A percentile compares a stretch with the other conserved stretches of the same genome.
Evolutionary conservation across 1,140 invertebrate genomes (phyloP).

Genomic region (Bombus fervidus): DNA sequence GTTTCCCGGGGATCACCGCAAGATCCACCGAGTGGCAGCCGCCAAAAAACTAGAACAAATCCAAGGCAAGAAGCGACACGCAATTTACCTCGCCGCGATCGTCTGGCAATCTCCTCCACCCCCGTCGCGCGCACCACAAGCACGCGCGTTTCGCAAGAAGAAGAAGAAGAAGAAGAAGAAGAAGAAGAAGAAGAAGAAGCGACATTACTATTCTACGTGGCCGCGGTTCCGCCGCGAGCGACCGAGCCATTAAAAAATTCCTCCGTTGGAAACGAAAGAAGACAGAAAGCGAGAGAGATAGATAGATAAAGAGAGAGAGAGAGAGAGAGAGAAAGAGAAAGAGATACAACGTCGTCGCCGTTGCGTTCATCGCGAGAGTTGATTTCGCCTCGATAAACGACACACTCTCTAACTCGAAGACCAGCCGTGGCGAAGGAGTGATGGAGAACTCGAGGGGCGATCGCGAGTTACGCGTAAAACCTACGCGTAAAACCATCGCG

Average conservation of each 20-base stretch:
- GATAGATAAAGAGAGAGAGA: too few relatives aligned
- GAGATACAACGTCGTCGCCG: neutral
- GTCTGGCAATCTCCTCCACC: neutral
- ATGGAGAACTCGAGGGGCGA: neutral
- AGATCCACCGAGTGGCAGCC: neutral
- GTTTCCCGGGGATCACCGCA: neutral
- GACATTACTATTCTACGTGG: neutral
- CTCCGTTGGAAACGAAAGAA: neutral
- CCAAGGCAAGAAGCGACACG: neutral
- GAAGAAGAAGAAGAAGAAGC: neutral
- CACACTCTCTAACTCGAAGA: neutral
- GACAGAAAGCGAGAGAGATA: neutral
- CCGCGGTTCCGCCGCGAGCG: constrained; percentile 2
- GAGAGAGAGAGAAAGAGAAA: too few relatives aligned
- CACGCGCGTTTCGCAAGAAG: constrained; percentile 16
- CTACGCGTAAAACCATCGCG: neutral
- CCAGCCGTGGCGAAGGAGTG: neutral
- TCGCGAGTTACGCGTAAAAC: constrained; percentile 27
- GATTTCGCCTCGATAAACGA: constrained; percentile 35
- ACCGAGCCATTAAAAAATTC: constrained; percentile 3
- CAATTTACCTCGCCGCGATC: constrained; percentile 16
- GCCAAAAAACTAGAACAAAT: neutral
- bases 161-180: neutral
- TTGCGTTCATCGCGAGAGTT: neutral
- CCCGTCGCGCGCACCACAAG: constrained; percentile 9